Base-by-base conservation (phyloP, 2,113 vertebrate genomes). In the Willisornis vidua region DNA sequence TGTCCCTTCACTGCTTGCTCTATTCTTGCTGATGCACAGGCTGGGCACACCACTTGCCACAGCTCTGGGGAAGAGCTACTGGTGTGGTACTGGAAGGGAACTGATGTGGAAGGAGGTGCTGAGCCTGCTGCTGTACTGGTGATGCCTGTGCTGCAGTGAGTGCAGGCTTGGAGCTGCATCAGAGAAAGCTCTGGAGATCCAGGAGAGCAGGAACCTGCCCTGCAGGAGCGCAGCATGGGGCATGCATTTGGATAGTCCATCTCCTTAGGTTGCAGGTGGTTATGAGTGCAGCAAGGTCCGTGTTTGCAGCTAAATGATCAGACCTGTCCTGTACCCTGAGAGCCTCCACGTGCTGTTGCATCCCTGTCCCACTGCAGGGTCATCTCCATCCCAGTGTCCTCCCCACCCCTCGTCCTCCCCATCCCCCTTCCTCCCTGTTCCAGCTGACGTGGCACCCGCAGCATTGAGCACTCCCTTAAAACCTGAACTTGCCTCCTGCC, bases 361-460 rank as follows among this genome's bases (percentile, higher is more conserved):
- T 45, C 33, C 28, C 9, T 7, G 1, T 29, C 39, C 10, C 24
- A 9, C 62, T 31, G 39, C 6, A 45, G 12, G 16, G 4, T 54
- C 15, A 43, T 43, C 41, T 7, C 41, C 2, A 1, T 12, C 31
- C 3, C 3, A 10, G 15, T 17, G 11, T 35, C 45, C 43, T 61
- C n/a, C 35, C 58, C 35, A 62, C 41, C 37, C 26, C 35, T 61
- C 3, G 0, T 43, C 35, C 25, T 78, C 15, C 14, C 37, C 25
- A 63, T 63, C 26, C 19, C 37, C 39, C 11, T 1, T 45, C 35
- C 25, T 78, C 14, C 13, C 37, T 0, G 0, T 9, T 25, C 0
- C 9, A 33, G 39, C 67, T 46, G 72, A 28, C 1, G 4, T 6
- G 8, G 41, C 3, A 8, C 37, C 59, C 86, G 54, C 71, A 79